Percentiles rank a stretch among this genome's conserved stretches.
phyloP scores from a whole-genome alignment of 1,140 invertebrate species.

The Danaus plexippus region DNA sequence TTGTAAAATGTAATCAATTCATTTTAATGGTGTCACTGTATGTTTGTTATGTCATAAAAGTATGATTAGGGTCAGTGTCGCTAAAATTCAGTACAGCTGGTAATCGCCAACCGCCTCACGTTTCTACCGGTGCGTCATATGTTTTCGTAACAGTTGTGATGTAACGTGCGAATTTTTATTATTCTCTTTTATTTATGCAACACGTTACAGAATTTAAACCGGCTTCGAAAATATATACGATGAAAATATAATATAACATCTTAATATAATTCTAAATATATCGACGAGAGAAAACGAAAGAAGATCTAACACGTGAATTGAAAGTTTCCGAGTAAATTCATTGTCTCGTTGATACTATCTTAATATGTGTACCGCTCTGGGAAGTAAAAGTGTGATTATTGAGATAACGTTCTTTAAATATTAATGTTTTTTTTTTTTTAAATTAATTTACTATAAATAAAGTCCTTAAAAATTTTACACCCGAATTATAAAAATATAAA shows the following conservation, averaged over 20 bases:
- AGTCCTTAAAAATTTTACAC: no score
- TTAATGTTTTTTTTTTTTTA: no score
- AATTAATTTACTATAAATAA: no score
- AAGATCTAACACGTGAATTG: constrained; percentile 13
- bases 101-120: constrained; percentile 42
- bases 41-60: constrained; percentile 53
- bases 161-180: constrained; percentile 43
- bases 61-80: constrained; percentile 61
- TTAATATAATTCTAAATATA: not conserved
- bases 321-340: constrained; percentile 19
- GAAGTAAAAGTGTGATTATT: constrained; percentile 23
- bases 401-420: no score
- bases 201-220: constrained; percentile 27
- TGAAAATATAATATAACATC: not conserved
- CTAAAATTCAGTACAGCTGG: constrained; percentile 41
- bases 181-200: constrained; percentile 48
- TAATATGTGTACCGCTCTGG: constrained; percentile 17
- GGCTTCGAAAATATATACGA: constrained; percentile 11
- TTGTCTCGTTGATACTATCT: constrained; percentile 17
- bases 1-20: constrained; percentile 2
- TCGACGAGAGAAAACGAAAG: constrained; percentile 4
- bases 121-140: constrained; percentile 49
- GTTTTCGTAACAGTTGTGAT: constrained; percentile 52
- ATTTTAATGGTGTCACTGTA: constrained; percentile 16
- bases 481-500: no score